Conservation (phyloP, 2,113 vertebrate species). For the Turdus rufiventris region DNA sequence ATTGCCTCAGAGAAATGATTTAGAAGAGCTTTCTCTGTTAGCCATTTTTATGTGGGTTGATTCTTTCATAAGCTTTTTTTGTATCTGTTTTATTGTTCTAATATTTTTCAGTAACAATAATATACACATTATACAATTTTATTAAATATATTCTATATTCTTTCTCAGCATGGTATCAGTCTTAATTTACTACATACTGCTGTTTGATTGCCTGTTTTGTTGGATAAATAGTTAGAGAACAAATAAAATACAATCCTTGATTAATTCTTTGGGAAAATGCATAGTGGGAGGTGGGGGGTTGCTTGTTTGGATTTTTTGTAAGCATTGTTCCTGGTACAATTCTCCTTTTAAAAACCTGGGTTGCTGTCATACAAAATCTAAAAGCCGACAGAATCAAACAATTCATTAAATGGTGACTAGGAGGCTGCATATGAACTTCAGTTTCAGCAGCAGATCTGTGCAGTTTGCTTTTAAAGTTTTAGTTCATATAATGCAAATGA, state of each 20-base stretch:
- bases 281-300: accelerated
- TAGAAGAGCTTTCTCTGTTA: neutral
- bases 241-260: neutral
- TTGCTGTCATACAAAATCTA: neutral
- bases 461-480: neutral
- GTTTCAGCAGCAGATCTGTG: neutral
- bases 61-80: neutral
- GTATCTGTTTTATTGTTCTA: neutral
- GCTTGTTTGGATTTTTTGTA: neutral
- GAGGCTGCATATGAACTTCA: neutral
- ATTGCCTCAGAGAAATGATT: neutral
- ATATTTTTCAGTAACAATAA: neutral
- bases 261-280: neutral
- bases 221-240: neutral
- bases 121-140: neutral
- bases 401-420: neutral
- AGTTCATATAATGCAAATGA: neutral
- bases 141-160: neutral
- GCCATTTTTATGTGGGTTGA: neutral
- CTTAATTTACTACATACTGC: neutral
- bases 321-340: neutral
- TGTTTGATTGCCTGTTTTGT: neutral
- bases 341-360: neutral
- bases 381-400: neutral
- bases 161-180: neutral